Evolutionary conservation across 1,140 invertebrate genomes (phyloP).

Genomic region (Microplitis demolitor): DNA sequence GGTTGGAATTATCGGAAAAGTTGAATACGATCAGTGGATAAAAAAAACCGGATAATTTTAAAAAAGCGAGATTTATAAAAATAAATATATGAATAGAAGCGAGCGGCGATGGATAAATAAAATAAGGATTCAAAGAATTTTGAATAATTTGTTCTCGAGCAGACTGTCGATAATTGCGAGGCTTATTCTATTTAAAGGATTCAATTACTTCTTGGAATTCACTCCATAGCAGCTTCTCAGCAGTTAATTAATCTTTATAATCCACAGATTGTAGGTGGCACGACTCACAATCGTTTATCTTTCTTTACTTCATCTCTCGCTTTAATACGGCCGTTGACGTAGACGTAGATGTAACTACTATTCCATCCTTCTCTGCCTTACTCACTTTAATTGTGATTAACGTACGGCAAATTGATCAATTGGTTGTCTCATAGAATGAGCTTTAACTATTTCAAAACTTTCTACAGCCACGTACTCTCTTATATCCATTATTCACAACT

Average conservation of each 20-base stretch:
- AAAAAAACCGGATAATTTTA: too few species aligned
- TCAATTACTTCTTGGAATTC: conserved; percentile 37
- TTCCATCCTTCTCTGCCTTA: too few species aligned
- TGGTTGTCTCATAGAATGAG: background rate
- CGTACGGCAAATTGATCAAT: background rate
- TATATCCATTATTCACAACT: background rate
- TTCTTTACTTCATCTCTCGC: conserved; percentile 17
- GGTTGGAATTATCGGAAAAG: too few species aligned
- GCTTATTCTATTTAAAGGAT: conserved; percentile 31
- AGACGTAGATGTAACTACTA: too few species aligned
- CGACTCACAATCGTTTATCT: conserved; percentile 11
- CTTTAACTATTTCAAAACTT: background rate
- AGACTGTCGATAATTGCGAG: conserved; percentile 10
- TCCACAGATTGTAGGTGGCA: conserved; percentile 28
- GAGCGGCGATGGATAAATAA: background rate
- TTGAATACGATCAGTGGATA: too few species aligned
- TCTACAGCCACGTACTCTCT: background rate
- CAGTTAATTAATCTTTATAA: conserved; percentile 48
- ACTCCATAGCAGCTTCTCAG: conserved; percentile 16
- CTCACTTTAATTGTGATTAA: background rate
- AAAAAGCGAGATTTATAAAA: background rate
- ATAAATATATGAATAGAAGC: conserved; percentile 1
- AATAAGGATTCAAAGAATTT: background rate
- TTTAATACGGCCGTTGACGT: too few species aligned
- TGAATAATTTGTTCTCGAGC: conserved; percentile 12